Evolutionary conservation across 2,113 vertebrate genomes (phyloP), one percentile per base, ranked within the genome.

Genomic region (Chionis minor): DNA sequence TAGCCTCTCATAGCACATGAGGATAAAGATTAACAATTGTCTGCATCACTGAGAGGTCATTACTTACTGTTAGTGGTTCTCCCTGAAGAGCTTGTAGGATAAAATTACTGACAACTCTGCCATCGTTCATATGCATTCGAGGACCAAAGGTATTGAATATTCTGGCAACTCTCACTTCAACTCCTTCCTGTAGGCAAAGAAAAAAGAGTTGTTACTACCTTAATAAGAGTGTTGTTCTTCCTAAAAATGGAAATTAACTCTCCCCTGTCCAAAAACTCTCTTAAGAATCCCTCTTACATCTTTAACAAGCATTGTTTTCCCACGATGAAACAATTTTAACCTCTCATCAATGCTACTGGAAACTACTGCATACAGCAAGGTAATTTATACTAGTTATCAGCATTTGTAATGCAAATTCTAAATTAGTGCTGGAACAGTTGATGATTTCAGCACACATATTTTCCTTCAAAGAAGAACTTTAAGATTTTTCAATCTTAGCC

Each of bases 61-160:
- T 95, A 97, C 99, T 52, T 98, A 99, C 99, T 63, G 99, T 99
- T 90, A 99, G 98, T 1, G 99, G 98, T 94, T 99, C 99, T 94
- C 99, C 99, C 92, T 99, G 99, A 3, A 99, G 98, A 19, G 99
- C 99, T 95, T 99, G 99, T 73, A 99, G 98, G 97, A 99, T 99
- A 97, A 99, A 99, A 97, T 99, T 99, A 97, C 99, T 99, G 97
- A 99, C 99, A 38, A 99, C 99, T n/a, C 99, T 98, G 26, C 99
- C 99, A 6, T 99, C 99, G 1, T 99, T 99, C 99, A 99, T 99
- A 97, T 99, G 99, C 99, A 99, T 99, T 47, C 99, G 98, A 26
- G 99, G 99, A 51, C 99, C 99, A 71, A 99, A 99, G 2, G 99
- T 99, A 97, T 99, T 99, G 98, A 99, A 99, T 98, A 99, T 99